Evolutionary conservation across 2,113 vertebrate species (phyloP).

Genomic region (Osmerus mordax): DNA sequence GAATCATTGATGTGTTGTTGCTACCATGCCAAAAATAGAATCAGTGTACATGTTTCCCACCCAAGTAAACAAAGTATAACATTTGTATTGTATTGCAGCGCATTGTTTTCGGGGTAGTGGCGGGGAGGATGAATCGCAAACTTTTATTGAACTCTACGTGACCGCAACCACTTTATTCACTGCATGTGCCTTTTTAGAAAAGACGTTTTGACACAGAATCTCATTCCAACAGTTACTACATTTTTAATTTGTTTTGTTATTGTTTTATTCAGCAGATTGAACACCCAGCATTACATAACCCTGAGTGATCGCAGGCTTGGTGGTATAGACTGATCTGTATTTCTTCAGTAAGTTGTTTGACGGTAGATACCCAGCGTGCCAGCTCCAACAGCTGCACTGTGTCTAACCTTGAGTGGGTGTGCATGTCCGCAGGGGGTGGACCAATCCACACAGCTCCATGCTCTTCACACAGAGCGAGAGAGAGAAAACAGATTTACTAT

Average conservation of each 20-base stretch:
- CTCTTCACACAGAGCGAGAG: slow-evolving; percentile 17
- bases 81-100: slow-evolving; percentile 28
- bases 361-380: slow-evolving; percentile 14
- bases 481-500: neutral
- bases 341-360: neutral
- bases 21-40: neutral
- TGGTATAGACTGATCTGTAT: neutral
- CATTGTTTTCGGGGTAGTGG: slow-evolving; percentile 15
- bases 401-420: slow-evolving; percentile 62
- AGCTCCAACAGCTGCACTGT: slow-evolving; percentile 35
- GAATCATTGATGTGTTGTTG: neutral
- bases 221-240: no score
- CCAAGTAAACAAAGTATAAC: slow-evolving; percentile 21
- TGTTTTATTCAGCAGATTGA: no score
- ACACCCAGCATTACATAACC: no score
- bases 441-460: slow-evolving; percentile 47
- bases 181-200: no score
- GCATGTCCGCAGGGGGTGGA: slow-evolving; percentile 51
- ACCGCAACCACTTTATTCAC: neutral
- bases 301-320: no score
- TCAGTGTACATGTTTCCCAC: slow-evolving; percentile 21
- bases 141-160: slow-evolving; percentile 20
- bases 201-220: no score
- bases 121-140: neutral
- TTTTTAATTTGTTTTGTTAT: no score